Conservation (phyloP, 2,113 vertebrate species). For the Apodemus sylvaticus region DNA sequence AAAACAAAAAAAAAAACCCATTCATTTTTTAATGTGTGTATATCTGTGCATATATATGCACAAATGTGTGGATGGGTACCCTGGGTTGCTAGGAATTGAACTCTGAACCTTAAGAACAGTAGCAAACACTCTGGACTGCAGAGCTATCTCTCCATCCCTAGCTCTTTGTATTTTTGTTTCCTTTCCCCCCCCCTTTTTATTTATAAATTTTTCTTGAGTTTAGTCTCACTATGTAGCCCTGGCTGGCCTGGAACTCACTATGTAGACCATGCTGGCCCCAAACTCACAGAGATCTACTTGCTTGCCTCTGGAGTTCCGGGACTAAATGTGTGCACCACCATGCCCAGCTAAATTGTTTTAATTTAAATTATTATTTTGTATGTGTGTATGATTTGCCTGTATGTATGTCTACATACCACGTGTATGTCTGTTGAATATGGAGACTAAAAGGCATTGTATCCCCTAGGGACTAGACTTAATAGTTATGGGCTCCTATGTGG, state of each 20-base stretch:
- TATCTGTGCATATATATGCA: neutral
- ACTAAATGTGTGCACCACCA: neutral
- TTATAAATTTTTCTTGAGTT: neutral
- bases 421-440: neutral
- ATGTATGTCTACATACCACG: neutral
- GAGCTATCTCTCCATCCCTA: neutral
- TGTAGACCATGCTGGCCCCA: neutral
- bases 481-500: neutral
- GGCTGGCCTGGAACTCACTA: neutral
- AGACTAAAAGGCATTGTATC: neutral
- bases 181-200: neutral
- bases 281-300: neutral
- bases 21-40: neutral
- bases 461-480: neutral
- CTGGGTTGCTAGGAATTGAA: neutral
- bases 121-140: neutral
- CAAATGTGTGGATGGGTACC: neutral
- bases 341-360: neutral
- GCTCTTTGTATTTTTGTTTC: neutral
- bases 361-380: neutral
- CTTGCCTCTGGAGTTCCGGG: neutral
- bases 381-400: neutral
- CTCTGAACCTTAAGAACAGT: neutral
- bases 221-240: neutral
- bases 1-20: no score